phyloP scores from a whole-genome alignment of 1,140 invertebrate species.

The Drosophila eugracilis region DNA sequence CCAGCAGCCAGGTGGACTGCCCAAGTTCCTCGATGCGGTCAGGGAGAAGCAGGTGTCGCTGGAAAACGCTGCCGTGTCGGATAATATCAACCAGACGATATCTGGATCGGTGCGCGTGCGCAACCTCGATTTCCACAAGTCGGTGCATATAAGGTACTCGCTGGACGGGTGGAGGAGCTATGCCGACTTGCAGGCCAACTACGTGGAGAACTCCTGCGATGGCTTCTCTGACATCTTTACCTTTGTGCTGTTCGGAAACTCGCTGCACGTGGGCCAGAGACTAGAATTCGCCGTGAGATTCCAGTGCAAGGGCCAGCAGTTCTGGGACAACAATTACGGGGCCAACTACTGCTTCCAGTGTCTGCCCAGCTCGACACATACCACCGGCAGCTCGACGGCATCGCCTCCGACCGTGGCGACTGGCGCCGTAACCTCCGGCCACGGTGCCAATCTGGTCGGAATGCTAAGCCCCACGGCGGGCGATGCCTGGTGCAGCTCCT shows the following conservation, averaged over 20 bases:
- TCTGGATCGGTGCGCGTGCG: constrained; percentile 94
- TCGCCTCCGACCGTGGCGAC: constrained; percentile 68
- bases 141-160: constrained; percentile 94
- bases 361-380: constrained; percentile 85
- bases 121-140: constrained; percentile 96
- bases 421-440: constrained; percentile 60
- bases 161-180: constrained; percentile 94
- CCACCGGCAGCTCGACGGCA: constrained; percentile 45
- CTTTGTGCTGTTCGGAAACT: constrained; percentile 90
- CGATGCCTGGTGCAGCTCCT: constrained; percentile 83
- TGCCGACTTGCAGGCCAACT: constrained; percentile 92
- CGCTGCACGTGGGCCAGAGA: constrained; percentile 89
- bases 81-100: constrained; percentile 90
- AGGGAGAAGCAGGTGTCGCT: constrained; percentile 91
- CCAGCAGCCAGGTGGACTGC: constrained; percentile 90
- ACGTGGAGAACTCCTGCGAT: constrained; percentile 95
- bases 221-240: constrained; percentile 96
- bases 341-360: constrained; percentile 94
- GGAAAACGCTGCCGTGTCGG: constrained; percentile 92
- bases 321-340: constrained; percentile 96
- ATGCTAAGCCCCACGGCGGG: constrained; percentile 80
- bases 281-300: constrained; percentile 94
- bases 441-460: constrained; percentile 56
- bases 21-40: constrained; percentile 92
- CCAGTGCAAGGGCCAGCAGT: constrained; percentile 92